phyloP scores from a whole-genome alignment of 2,113 vertebrate genomes.

The Apteryx mantelli region DNA sequence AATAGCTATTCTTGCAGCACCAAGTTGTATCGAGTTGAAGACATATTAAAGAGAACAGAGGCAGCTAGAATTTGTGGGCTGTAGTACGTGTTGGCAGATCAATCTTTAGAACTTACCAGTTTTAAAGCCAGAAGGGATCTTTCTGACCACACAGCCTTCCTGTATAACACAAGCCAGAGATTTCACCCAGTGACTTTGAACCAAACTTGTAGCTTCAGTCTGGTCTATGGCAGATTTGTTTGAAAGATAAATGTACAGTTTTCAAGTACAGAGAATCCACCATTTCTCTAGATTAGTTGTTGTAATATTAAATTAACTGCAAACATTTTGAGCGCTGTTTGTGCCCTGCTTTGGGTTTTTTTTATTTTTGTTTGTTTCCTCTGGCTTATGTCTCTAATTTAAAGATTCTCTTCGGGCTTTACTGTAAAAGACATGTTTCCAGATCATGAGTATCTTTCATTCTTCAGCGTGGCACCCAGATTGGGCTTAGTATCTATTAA shows the following conservation, averaged over 20 bases:
- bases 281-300: neutral
- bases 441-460: neutral
- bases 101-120: neutral
- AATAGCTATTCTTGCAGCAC: neutral
- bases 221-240: neutral
- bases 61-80: neutral
- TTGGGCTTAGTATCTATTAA: too few relatives aligned
- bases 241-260: neutral
- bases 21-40: accelerated
- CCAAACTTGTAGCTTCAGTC: neutral
- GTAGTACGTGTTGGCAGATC: neutral
- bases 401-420: neutral
- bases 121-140: neutral
- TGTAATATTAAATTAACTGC: neutral
- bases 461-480: neutral
- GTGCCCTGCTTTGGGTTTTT: neutral
- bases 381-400: too few relatives aligned
- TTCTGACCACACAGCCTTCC: neutral
- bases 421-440: neutral
- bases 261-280: neutral
- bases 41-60: accelerated
- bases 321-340: neutral
- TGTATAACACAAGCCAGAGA: neutral
- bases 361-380: neutral
- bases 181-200: neutral